Evolutionary conservation across 2,113 vertebrate species (phyloP).

Genomic region (Ciconia stormi): DNA sequence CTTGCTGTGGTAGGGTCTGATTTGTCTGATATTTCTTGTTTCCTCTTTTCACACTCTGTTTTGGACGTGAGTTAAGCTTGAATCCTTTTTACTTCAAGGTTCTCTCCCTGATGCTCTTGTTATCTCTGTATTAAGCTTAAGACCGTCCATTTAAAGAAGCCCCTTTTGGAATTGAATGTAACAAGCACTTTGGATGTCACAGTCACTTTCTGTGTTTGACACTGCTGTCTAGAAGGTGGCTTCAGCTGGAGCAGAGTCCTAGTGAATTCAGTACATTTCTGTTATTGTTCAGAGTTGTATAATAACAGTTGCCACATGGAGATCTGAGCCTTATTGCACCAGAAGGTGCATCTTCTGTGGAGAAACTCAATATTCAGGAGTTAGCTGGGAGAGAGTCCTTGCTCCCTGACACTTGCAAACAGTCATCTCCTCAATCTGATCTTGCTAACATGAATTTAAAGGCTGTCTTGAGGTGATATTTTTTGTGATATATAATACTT

Average conservation of each 20-base stretch:
- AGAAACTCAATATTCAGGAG: neutral
- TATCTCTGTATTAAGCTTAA: neutral
- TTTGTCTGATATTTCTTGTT: neutral
- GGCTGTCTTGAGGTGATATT: neutral
- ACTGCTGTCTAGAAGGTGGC: neutral
- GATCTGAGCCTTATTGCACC: neutral
- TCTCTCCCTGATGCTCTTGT: neutral
- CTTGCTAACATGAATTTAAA: neutral
- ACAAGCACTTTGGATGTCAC: neutral
- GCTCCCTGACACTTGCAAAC: neutral
- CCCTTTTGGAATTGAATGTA: neutral
- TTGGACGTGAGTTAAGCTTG: neutral
- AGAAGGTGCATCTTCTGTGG: neutral
- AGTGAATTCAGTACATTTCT: neutral
- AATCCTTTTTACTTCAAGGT: neutral
- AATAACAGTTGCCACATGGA: neutral
- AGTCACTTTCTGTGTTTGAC: neutral
- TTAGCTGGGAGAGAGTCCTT: neutral
- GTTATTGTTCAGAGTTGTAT: neutral
- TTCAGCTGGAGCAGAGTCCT: neutral
- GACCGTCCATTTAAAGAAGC: neutral
- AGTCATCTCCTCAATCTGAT: neutral
- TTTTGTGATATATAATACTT: neutral
- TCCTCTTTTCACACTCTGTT: neutral
- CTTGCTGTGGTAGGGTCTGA: neutral